These are phyloP conservation scores for Molorchus minor DNA, from an alignment of 2,888 invertebrate species.

Conservation along the genomic window DNA sequence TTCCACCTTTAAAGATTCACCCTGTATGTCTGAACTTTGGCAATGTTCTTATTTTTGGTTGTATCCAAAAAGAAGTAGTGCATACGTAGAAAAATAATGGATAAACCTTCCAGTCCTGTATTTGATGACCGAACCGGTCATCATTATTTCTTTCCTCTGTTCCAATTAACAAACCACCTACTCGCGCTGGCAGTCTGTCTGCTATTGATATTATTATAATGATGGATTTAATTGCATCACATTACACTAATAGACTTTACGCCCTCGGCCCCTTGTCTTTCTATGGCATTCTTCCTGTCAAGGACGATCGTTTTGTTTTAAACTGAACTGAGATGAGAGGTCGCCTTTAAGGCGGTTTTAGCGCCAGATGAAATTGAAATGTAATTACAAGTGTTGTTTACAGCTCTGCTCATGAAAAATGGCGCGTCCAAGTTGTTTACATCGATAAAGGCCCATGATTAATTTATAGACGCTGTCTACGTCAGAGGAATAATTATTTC, in stretches of 20 bases:
- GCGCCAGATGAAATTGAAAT: not conserved
- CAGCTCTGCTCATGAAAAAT: not conserved
- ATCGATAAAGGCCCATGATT: not conserved
- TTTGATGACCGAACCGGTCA: not conserved
- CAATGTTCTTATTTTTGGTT: no score
- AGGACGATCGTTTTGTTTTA: constrained; percentile 2
- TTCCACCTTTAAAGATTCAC: no score
- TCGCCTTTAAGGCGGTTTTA: not conserved
- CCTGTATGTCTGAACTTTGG: no score
- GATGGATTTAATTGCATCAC: not conserved
- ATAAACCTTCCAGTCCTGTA: no score
- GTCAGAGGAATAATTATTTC: not conserved
- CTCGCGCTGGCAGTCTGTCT: not conserved
- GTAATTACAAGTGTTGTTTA: not conserved
- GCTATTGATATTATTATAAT: constrained; percentile 9
- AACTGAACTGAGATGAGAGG: constrained; percentile 2
- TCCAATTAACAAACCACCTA: constrained; percentile 10
- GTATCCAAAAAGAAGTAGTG: no score
- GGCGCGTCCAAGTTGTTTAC: not conserved
- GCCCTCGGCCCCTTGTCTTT: not conserved
- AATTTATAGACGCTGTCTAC: not conserved
- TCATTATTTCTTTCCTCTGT: not conserved
- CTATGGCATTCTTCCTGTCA: not conserved
- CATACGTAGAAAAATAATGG: no score
- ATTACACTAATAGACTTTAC: constrained; percentile 6